Conservation (phyloP, 2,888 invertebrate species). For the Gandaritis pyraliata region DNA sequence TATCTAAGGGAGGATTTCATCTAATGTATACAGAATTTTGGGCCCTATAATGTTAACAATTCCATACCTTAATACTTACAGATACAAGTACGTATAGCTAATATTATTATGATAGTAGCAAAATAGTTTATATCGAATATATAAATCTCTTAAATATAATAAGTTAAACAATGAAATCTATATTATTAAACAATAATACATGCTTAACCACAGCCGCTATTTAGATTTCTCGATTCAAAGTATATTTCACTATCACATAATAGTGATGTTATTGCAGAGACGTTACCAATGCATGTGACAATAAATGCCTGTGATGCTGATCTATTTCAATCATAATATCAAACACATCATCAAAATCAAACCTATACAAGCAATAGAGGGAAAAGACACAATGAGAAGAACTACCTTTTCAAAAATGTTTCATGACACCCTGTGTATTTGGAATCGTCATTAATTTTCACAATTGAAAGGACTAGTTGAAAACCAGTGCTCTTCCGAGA, state of each 20-base stretch:
- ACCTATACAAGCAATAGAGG: too few species aligned
- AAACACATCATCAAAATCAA: too few species aligned
- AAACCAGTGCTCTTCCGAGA: too few species aligned
- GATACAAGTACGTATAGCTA: conserved; percentile 1
- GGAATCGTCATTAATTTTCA: too few species aligned
- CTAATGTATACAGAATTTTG: background rate
- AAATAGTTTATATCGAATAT: conserved; percentile 44
- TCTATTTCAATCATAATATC: too few species aligned
- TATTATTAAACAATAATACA: conserved; percentile 11
- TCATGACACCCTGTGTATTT: too few species aligned
- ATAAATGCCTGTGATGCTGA: too few species aligned
- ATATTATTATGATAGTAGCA: conserved; percentile 38
- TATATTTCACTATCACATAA: conserved; percentile 14
- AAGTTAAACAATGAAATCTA: conserved; percentile 26
- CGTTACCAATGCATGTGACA: background rate
- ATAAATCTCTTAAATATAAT: conserved; percentile 36
- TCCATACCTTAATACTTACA: conserved; percentile 4
- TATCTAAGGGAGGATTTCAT: background rate
- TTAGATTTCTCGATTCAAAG: conserved; percentile 18
- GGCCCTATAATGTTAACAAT: background rate
- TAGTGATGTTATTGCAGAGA: background rate
- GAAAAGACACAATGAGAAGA: too few species aligned
- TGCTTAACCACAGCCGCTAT: conserved; percentile 33
- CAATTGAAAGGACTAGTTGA: too few species aligned
- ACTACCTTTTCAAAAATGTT: too few species aligned